phyloP scores from a whole-genome alignment of 1,140 invertebrate genomes.

The Diabrotica virgifera region DNA sequence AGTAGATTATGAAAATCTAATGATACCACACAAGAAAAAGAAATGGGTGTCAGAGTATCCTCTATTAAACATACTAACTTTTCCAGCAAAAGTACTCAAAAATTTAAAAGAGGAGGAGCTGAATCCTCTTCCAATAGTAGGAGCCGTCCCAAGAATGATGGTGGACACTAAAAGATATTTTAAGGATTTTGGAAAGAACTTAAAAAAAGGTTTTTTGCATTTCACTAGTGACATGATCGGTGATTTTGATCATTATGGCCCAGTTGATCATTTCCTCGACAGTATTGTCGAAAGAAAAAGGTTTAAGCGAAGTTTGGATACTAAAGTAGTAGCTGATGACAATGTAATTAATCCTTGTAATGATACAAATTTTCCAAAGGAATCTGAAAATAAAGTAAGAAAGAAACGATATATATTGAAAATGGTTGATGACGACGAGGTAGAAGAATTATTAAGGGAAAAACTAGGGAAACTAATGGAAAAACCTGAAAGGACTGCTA shows the following conservation, averaged over 20 bases:
- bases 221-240: conserved; percentile 33
- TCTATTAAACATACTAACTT: conserved; percentile 26
- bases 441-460: conserved; percentile 29
- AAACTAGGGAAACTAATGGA: conserved; percentile 25
- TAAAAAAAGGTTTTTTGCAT: conserved; percentile 30
- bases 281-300: not conserved
- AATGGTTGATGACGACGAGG: conserved; percentile 33
- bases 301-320: conserved; percentile 13
- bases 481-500: conserved; percentile 7
- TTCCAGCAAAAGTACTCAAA: conserved; percentile 29
- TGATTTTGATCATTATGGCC: conserved; percentile 27
- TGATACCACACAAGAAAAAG: not conserved
- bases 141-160: conserved; percentile 28
- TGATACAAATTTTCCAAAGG: conserved; percentile 19
- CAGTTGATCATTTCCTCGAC: conserved; percentile 6
- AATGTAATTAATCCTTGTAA: not conserved
- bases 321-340: not conserved
- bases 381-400: conserved; percentile 13
- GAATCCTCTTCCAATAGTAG: conserved; percentile 25
- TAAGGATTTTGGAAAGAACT: conserved; percentile 31
- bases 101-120: conserved; percentile 26
- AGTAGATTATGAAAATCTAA: not conserved
- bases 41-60: conserved; percentile 24
- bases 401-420: conserved; percentile 36
- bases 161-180: conserved; percentile 30